phyloP scores from a whole-genome alignment of 1,140 invertebrate species.

The Solenopsis invicta region DNA sequence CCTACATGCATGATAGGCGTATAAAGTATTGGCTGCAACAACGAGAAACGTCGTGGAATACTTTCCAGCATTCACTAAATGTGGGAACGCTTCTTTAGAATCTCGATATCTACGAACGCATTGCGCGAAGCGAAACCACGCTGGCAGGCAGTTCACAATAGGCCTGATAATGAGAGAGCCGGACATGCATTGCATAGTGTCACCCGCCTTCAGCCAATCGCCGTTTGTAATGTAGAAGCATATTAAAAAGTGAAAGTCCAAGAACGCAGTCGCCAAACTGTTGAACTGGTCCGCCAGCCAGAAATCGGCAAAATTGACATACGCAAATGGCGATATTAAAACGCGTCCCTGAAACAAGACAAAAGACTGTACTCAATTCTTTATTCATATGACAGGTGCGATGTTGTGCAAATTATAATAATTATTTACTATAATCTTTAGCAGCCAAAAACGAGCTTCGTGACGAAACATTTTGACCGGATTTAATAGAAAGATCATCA shows the following conservation, averaged over 20 bases:
- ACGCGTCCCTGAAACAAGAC: constrained; percentile 91
- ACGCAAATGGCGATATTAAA: constrained; percentile 96
- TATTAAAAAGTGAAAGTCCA: constrained; percentile 98
- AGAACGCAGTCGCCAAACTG: constrained; percentile 95
- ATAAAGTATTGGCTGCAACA: constrained; percentile 94
- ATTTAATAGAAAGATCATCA: constrained; percentile 96
- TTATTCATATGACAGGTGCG: not conserved
- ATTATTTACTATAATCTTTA: constrained; percentile 91
- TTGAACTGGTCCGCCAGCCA: constrained; percentile 99
- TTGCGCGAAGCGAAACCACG: constrained; percentile 99
- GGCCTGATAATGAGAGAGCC: constrained; percentile 91
- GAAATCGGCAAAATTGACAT: constrained; percentile 99
- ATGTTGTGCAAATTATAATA: not conserved
- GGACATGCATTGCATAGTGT: constrained; percentile 89
- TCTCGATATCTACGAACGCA: constrained; percentile 97
- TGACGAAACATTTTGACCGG: constrained; percentile 97
- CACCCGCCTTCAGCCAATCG: constrained; percentile 90
- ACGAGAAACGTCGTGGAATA: constrained; percentile 99
- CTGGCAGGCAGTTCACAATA: constrained; percentile 96
- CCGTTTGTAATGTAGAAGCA: constrained; percentile 93
- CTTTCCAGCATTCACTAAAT: constrained; percentile 98
- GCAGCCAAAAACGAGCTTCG: constrained; percentile 95
- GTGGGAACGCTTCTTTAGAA: constrained; percentile 96
- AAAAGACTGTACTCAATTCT: not conserved
- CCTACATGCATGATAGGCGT: constrained; percentile 90